These are phyloP conservation scores for Frankliniella intonsa DNA, from an alignment of 2,888 invertebrate genomes.

Conservation along the genomic window DNA sequence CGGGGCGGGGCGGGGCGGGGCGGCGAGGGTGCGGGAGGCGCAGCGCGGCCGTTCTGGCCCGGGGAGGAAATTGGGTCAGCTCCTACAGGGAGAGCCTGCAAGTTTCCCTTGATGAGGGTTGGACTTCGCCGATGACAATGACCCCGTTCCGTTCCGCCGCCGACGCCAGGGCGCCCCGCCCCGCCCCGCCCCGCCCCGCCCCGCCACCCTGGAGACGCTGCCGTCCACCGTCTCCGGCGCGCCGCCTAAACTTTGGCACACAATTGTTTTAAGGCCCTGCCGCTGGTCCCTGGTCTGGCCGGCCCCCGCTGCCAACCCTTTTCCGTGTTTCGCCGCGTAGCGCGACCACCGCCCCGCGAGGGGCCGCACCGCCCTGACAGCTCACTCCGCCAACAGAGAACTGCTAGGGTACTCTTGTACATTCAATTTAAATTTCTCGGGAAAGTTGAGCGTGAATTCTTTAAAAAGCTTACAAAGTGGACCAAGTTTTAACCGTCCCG, in stretches of 20 bases:
- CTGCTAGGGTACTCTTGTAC: no score
- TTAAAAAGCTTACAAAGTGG: no score
- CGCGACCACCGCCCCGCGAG: neutral
- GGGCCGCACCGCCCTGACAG: neutral
- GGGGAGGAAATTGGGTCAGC: slow-evolving; percentile 11
- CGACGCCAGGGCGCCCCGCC: neutral
- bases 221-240: neutral
- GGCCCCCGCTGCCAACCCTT: no score
- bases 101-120: slow-evolving; percentile 8
- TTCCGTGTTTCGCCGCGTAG: no score
- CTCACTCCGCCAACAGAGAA: neutral
- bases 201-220: neutral
- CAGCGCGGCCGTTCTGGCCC: neutral
- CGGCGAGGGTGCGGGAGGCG: neutral
- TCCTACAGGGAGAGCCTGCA: neutral
- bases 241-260: slow-evolving; percentile 4
- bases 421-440: no score
- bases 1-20: neutral
- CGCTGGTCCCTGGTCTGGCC: neutral
- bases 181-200: neutral
- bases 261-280: neutral
- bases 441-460: no score
- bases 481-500: no score
- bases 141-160: slow-evolving; percentile 16
- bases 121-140: neutral